Evolutionary conservation across 2,797 vertebrate species (phyloP), one percentile per base, ranked within the genome.

Genomic region (Melanotaenia parkinsoni): DNA sequence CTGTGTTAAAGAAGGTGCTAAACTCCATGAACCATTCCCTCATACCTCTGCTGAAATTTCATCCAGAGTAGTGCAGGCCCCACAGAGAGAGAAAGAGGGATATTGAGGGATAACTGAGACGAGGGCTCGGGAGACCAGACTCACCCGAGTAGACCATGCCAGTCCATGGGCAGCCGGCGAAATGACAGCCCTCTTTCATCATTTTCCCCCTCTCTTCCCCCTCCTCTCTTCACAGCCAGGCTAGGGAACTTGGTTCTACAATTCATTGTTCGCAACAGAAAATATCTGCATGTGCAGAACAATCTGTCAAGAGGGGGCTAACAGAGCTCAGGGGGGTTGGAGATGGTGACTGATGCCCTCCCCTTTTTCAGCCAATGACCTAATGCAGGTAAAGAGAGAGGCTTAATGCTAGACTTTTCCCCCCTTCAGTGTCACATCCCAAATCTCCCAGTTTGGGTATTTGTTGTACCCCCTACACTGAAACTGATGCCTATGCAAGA

Each of bases 11-110:
- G 85, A 93, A 92, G 92, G 93, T 91, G 92, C 91, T 92, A 93
- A 93, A 93, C 91, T 93, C 90, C 82, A 79, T 90, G 93, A 92
- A 93, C 88, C 90, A 90, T 91, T 92, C 90, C 89, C 86, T 92
- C 92, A 93, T 90, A 84, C 82, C 82, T 77, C 84, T 86, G 88
- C 88, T 95, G 92, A 94, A 95, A 95, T 94, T 92, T 94, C 92
- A 94, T 92, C 93, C 90, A 86, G 65, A 89, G 86, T 78, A 83
- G 83, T 74, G 68, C 58, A 67, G 83, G 88, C 91, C 91, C 89
- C 91, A 91, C 81, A 66, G 88, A 92, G 88, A 92, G 88, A 94
- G 90, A 94, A 81, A 84, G 85, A 72, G 77, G 83, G 86, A 88
- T 87, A 89, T 85, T 83, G 84, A 91, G 77, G 89, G 67, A 80